Conservation (phyloP, 2,113 vertebrate genomes). For the Mus spicilegus region DNA sequence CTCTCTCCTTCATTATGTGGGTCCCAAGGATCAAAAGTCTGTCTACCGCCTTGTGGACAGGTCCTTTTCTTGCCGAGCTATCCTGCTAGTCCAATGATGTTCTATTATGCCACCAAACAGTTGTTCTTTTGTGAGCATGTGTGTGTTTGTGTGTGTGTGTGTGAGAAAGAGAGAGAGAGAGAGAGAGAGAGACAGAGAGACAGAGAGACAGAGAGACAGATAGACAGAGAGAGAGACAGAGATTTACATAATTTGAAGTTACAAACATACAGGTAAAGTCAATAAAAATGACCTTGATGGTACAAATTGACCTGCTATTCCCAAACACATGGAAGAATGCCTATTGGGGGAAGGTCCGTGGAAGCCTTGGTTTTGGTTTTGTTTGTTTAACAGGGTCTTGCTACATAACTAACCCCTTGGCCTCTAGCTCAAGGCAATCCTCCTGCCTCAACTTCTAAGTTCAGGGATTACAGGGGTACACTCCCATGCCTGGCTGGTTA, state of each 20-base stretch:
- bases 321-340: background rate
- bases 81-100: background rate
- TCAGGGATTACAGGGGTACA: background rate
- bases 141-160: background rate
- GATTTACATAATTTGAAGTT: conserved; percentile 30
- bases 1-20: too few species aligned
- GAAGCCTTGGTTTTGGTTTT: background rate
- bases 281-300: conserved; percentile 16
- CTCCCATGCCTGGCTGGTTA: background rate
- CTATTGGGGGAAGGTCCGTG: background rate
- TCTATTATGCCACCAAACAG: background rate
- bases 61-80: background rate
- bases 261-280: conserved; percentile 4
- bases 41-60: too few species aligned
- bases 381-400: background rate
- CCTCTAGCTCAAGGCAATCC: background rate
- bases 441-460: background rate
- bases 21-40: too few species aligned
- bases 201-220: background rate
- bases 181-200: background rate
- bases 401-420: too few species aligned
- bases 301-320: background rate
- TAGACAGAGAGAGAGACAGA: background rate
- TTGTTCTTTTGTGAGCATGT: conserved; percentile 5
- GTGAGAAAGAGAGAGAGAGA: background rate